These are phyloP conservation scores for Punctoribates punctum DNA, from an alignment of 2,888 invertebrate species.

Conservation along the genomic window DNA sequence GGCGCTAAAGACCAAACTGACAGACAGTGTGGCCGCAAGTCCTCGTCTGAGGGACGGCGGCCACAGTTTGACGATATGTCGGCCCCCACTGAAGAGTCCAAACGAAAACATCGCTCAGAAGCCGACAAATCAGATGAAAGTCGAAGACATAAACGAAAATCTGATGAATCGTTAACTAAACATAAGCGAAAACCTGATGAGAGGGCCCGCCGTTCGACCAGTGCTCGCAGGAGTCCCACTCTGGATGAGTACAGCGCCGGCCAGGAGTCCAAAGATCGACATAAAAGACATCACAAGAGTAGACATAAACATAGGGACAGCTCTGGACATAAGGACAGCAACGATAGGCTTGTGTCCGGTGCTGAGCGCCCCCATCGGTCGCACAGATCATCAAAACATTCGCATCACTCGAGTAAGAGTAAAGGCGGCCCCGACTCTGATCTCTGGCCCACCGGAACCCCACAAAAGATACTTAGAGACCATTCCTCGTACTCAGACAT, in stretches of 20 bases:
- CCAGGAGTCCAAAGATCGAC: not conserved
- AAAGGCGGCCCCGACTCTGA: not conserved
- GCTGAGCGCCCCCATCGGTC: not conserved
- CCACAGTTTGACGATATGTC: not conserved
- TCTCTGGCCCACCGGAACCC: not conserved
- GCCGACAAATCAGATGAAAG: not conserved
- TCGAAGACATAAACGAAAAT: slow-evolving; percentile 10
- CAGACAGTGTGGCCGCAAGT: slow-evolving; percentile 14
- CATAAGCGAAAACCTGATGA: not conserved
- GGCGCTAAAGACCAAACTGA: not conserved
- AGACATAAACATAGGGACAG: slow-evolving; percentile 11
- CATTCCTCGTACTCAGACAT: slow-evolving; percentile 36
- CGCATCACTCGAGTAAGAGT: not conserved
- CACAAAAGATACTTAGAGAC: not conserved
- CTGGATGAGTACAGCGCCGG: not conserved
- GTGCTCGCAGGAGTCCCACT: not conserved
- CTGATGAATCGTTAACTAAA: not conserved
- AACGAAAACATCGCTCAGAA: slow-evolving; percentile 1
- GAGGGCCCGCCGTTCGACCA: not conserved
- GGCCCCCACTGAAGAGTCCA: not conserved
- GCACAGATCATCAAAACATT: slow-evolving; percentile 7
- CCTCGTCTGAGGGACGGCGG: slow-evolving; percentile 14
- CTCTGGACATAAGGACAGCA: not conserved
- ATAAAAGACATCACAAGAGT: slow-evolving; percentile 27
- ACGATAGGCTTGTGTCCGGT: not conserved